Conservation (phyloP, 1,140 invertebrate species). For the Trichonephila clavipes region DNA sequence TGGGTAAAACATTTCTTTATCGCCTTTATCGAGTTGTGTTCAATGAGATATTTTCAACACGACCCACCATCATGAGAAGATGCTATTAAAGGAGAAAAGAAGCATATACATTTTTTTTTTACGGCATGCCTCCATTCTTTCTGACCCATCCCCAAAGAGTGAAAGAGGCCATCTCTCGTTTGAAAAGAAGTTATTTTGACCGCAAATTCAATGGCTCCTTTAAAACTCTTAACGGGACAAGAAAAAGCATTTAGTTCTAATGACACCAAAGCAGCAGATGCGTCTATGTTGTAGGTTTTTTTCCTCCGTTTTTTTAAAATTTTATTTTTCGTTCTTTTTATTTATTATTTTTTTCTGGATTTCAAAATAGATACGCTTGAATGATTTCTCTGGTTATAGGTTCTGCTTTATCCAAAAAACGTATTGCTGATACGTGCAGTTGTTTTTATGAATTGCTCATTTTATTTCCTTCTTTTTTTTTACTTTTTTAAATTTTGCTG, state of each 20-base stretch:
- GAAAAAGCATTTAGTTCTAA: slow-evolving; percentile 39
- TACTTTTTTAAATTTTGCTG: too few relatives aligned
- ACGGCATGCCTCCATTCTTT: slow-evolving; percentile 27
- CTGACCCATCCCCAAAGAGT: background rate
- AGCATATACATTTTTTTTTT: slow-evolving; percentile 18
- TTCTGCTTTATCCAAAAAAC: too few relatives aligned
- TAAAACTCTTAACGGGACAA: slow-evolving; percentile 28
- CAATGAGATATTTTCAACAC: slow-evolving; percentile 35
- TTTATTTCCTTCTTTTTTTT: too few relatives aligned
- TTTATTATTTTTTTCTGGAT: too few relatives aligned
- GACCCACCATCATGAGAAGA: slow-evolving; percentile 20
- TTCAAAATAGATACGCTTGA: too few relatives aligned
- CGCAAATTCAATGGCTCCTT: slow-evolving; percentile 25
- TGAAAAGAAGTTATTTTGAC: slow-evolving; percentile 54
- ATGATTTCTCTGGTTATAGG: too few relatives aligned
- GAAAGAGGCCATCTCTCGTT: slow-evolving; percentile 3
- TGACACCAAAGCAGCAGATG: background rate
- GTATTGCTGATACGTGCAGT: too few relatives aligned
- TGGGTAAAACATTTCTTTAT: slow-evolving; percentile 3
- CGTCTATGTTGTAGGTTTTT: background rate
- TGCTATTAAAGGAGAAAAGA: slow-evolving; percentile 30
- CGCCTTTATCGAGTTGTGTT: background rate
- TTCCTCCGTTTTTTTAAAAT: background rate
- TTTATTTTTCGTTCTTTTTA: background rate
- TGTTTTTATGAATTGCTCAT: too few relatives aligned